These are phyloP conservation scores for Ypsolopha scabrella DNA, from an alignment of 2,888 invertebrate genomes.

Conservation along the genomic window DNA sequence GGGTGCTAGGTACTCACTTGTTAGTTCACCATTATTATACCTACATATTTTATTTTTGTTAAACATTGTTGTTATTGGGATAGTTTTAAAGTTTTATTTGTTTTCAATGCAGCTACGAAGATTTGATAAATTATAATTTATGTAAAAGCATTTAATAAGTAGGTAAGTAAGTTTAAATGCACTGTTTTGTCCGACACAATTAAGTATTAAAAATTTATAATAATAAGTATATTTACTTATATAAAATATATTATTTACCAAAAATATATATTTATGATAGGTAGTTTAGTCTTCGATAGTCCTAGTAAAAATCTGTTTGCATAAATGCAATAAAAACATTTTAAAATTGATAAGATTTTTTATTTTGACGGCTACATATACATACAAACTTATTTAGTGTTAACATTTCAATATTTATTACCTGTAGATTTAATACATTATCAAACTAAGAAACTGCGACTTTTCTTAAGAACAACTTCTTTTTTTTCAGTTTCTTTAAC, in stretches of 20 bases:
- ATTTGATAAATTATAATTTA: background rate
- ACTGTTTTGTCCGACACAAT: constrained; percentile 50
- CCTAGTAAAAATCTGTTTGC: constrained; percentile 22
- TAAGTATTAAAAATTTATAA: constrained; percentile 4
- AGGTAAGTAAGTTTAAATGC: constrained; percentile 24
- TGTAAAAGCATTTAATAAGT: constrained; percentile 31
- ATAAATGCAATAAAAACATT: constrained; percentile 5
- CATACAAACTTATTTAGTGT: no score
- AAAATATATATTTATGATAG: constrained; percentile 23
- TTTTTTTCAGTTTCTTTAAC: no score
- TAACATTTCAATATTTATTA: no score
- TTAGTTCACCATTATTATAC: background rate
- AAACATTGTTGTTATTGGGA: constrained; percentile 10
- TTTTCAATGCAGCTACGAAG: constrained; percentile 6
- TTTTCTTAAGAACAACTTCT: no score
- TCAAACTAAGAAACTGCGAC: no score
- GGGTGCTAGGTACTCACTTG: no score
- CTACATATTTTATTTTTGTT: constrained; percentile 8
- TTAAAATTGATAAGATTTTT: background rate
- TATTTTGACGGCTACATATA: no score
- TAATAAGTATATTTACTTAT: background rate
- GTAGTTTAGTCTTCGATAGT: constrained; percentile 25
- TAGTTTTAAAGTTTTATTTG: constrained; percentile 9
- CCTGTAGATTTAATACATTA: no score
- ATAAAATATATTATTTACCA: constrained; percentile 28